Percentiles rank a stretch among this genome's conserved stretches.
Conservation (phyloP, 1,140 invertebrate species). For the Aphis gossypii region DNA sequence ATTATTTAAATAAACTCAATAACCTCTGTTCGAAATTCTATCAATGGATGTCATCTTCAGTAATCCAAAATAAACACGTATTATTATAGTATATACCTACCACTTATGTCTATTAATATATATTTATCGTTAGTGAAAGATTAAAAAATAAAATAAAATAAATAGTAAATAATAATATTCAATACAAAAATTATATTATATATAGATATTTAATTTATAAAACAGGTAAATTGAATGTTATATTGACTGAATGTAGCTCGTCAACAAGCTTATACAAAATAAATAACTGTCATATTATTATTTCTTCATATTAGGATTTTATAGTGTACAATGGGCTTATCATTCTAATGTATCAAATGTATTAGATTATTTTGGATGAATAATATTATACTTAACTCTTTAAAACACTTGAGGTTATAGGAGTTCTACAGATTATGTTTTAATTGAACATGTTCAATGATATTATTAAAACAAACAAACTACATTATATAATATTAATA, state of each 20-base stretch:
- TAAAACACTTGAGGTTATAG: neutral
- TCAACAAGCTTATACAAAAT: neutral
- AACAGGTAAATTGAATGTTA: neutral
- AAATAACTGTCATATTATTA: neutral
- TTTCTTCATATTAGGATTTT: neutral
- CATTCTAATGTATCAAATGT: neutral
- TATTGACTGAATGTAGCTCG: neutral
- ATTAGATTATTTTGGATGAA: neutral
- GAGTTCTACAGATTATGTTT: neutral
- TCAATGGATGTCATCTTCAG: neutral
- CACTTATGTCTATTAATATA: neutral
- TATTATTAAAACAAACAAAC: neutral
- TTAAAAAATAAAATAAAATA: neutral
- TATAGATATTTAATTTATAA: neutral
- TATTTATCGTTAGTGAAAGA: neutral
- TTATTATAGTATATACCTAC: no score
- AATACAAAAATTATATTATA: neutral
- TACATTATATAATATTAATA: neutral
- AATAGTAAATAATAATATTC: neutral
- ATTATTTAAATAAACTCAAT: neutral
- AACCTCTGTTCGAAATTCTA: rapidly evolving
- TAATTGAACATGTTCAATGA: neutral
- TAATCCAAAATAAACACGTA: neutral
- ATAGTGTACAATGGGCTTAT: neutral
- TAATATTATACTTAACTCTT: neutral